Conservation (phyloP, 2,113 vertebrate species). For the Lonchura striata region DNA sequence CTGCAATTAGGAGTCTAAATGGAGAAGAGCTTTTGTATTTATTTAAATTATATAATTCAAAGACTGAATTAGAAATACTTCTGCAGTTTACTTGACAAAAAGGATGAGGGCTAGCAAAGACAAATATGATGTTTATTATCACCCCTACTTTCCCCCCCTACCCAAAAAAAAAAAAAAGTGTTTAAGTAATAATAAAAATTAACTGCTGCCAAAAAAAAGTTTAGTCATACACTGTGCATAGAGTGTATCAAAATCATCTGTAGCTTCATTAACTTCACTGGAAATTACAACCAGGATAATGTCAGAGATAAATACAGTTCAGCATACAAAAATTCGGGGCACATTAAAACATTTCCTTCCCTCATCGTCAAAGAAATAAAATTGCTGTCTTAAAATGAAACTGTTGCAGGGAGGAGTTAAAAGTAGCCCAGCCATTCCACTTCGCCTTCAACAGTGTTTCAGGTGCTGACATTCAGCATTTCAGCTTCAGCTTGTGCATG, state of each 20-base stretch:
- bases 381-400: not conserved
- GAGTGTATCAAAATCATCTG: conserved; percentile 27
- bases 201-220: not conserved
- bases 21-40: not conserved
- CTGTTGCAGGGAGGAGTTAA: not conserved
- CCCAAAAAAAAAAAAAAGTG: not conserved
- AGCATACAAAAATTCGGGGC: conserved; percentile 12
- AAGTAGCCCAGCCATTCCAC: not conserved
- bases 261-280: conserved; percentile 21
- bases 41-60: conserved; percentile 7
- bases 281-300: conserved; percentile 31
- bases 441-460: not conserved
- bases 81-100: not conserved
- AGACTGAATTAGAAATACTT: conserved; percentile 15
- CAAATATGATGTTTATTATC: not conserved
- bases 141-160: not conserved
- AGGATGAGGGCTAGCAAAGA: not conserved
- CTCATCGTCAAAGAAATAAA: not conserved
- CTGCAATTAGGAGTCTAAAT: not conserved
- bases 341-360: not conserved
- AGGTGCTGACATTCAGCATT: not conserved
- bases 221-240: not conserved
- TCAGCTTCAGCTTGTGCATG: not conserved
- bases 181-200: conserved; percentile 19
- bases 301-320: conserved; percentile 18